Base-by-base conservation (phyloP, 2,888 invertebrate genomes). In the Phalangium opilio region DNA sequence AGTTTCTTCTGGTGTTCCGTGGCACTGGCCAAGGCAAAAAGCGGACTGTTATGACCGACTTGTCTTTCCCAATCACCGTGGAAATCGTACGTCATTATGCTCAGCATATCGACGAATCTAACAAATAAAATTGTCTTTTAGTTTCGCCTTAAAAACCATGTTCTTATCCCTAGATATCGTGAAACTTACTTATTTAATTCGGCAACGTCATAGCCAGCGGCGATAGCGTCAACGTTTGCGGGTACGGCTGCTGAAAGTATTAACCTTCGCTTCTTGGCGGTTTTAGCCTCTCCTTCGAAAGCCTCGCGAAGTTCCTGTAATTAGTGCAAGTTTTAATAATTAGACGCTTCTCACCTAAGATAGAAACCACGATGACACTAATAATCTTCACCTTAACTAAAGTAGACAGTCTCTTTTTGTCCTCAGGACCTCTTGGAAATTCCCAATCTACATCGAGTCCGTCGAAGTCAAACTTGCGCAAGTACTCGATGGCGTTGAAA, bases 21-120 rank as follows among this genome's bases (percentile, higher is more conserved):
- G 17, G 89, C 83, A 57, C 85, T 82, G 63, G 87, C 87, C 19
- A 90, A 70, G 0, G 90, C 82, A 67, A 79, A 86, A 1, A 90
- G 74, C 0, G 90, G 90, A 45, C 86, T 84, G 70, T 90, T 90
- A 66, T 90, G 90, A 4, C 89, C 89, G 2, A 90, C 87, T 54
- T 84, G 83, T 50, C 86, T 74, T 64, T 90, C 89, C 89, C 89
- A 90, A 63, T 87, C 86, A 0, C 90, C 90, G 62, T 89, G 89
- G 75, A 90, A 90, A 65, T 90, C 90, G 62, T 90, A 91, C 0
- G 89, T 87, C 89, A 90, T 89, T 10, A 90, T 82, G 64, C 89
- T 90, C 63, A 90, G 86, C 63, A 83, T 87, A 68, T 91, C 90
- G 61, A 90, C 72, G 63, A 57, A 51, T 42, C 60, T 59, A 33